Conservation (phyloP, 2,113 vertebrate species). For the Sardina pilchardus region DNA sequence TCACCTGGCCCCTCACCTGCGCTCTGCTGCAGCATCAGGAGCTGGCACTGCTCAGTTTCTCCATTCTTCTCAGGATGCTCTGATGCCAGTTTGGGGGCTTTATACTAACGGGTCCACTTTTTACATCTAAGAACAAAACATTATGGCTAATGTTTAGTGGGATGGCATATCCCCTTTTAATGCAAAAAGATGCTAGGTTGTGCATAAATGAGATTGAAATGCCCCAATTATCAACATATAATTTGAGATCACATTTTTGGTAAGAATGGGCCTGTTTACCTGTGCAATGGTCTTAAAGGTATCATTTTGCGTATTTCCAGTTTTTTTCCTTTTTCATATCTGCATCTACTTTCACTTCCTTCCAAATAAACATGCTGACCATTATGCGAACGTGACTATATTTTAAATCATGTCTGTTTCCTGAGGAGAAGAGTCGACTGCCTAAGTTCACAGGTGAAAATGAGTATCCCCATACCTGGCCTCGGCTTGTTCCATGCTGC, state of each 20-base stretch:
- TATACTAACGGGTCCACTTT: background rate
- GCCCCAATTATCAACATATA: too few species aligned
- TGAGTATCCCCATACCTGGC: background rate
- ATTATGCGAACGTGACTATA: too few species aligned
- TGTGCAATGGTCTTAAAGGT: slow-evolving; percentile 43
- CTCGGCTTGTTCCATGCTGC: slow-evolving; percentile 14
- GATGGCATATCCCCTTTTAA: too few species aligned
- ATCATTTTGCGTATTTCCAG: slow-evolving; percentile 33
- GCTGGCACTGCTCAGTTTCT: background rate
- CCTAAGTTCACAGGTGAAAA: background rate
- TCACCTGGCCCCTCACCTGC: background rate
- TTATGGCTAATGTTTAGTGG: background rate
- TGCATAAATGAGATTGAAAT: too few species aligned
- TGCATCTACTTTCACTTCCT: too few species aligned
- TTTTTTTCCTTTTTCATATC: too few species aligned
- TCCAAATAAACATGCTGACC: too few species aligned
- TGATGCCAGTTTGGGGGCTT: background rate
- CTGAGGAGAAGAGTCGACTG: too few species aligned
- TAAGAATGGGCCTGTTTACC: too few species aligned
- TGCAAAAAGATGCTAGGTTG: too few species aligned
- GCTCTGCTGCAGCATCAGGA: background rate
- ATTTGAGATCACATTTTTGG: too few species aligned
- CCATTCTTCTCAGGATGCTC: background rate
- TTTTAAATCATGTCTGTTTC: too few species aligned
- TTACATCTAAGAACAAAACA: background rate